A percentile compares a stretch with the other conserved stretches of the same genome.
Evolutionary conservation across 2,113 vertebrate genomes (phyloP).

Genomic region (Haemorhous mexicanus): DNA sequence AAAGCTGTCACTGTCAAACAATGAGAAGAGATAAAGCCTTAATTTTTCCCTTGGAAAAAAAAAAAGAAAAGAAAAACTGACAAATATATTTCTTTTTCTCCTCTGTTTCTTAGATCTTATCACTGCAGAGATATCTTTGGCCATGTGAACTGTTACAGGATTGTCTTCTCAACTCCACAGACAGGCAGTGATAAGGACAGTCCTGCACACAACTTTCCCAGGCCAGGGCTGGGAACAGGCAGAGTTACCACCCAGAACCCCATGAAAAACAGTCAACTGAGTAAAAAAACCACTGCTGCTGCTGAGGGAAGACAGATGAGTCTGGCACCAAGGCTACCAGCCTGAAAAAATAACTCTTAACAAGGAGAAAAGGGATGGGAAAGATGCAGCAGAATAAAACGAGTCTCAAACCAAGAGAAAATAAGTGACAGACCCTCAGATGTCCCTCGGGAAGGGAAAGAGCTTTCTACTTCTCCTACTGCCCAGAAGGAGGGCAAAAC

Average conservation of each 20-base stretch:
- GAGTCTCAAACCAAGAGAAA: background rate
- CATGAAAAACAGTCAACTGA: fast-evolving
- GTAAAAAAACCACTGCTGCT: background rate
- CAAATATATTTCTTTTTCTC: background rate
- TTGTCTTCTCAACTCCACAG: background rate
- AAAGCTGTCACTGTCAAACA: background rate
- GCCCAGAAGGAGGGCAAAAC: background rate
- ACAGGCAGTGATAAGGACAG: fast-evolving
- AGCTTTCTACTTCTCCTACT: background rate
- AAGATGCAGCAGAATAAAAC: background rate
- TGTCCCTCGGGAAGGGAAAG: background rate
- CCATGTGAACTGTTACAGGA: background rate
- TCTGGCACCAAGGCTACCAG: background rate
- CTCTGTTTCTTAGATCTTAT: slow-evolving; percentile 7
- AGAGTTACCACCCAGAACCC: background rate
- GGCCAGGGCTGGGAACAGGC: background rate
- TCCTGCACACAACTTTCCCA: background rate
- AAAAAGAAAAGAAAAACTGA: fast-evolving
- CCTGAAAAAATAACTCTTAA: background rate
- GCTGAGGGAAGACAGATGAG: background rate
- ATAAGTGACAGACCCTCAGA: background rate
- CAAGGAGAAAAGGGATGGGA: background rate
- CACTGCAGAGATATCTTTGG: background rate
- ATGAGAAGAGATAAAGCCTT: background rate
- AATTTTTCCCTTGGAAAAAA: background rate